Evolutionary conservation across 2,113 vertebrate genomes (phyloP).

Genomic region (Scophthalmus maximus): DNA sequence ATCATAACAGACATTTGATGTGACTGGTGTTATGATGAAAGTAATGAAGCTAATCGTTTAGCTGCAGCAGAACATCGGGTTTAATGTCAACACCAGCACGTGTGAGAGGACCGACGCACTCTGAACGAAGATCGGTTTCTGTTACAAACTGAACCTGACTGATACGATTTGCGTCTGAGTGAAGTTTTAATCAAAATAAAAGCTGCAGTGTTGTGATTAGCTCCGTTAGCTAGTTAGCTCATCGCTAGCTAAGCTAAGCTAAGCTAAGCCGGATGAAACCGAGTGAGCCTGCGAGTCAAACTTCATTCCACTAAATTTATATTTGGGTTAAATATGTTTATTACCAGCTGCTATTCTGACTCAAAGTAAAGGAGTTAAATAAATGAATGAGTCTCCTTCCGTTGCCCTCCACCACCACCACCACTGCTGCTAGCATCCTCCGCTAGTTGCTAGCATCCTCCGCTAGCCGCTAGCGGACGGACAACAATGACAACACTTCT

Average conservation of each 20-base stretch:
- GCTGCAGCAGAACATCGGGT: too few relatives aligned
- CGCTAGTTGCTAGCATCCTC: conserved; percentile 23
- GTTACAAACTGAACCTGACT: too few relatives aligned
- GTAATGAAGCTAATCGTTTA: not conserved
- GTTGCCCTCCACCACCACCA: not conserved
- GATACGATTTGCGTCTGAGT: too few relatives aligned
- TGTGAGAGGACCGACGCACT: too few relatives aligned
- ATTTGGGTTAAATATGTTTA: too few relatives aligned
- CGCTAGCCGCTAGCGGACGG: conserved; percentile 41
- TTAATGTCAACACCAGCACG: too few relatives aligned
- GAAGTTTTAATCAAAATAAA: not conserved
- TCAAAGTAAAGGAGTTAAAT: not conserved
- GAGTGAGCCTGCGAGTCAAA: not conserved
- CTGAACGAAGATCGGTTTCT: too few relatives aligned
- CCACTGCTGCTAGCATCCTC: conserved; percentile 5
- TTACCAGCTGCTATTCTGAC: too few relatives aligned
- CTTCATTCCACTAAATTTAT: accelerated
- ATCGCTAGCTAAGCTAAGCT: not conserved
- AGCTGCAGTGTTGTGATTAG: not conserved
- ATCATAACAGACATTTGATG: not conserved
- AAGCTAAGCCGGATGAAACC: not conserved
- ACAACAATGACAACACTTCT: too few relatives aligned
- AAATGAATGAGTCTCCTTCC: conserved; percentile 41
- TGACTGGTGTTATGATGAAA: not conserved
- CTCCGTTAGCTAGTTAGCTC: not conserved